Evolutionary conservation across 2,888 invertebrate genomes (phyloP).

Genomic region (Miltochrista miniata): DNA sequence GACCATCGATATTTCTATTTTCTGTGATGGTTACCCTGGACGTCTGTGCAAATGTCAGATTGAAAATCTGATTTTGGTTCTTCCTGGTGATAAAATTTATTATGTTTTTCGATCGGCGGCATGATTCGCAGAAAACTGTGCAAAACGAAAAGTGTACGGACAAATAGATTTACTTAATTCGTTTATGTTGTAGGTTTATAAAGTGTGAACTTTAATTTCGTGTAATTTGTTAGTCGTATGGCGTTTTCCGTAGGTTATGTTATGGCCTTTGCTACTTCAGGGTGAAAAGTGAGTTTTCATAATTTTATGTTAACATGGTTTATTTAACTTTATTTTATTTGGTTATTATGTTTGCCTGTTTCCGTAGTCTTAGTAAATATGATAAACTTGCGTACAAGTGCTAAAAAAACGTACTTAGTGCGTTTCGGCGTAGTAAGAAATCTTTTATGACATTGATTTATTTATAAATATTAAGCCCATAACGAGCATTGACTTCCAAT

Average conservation of each 20-base stretch:
- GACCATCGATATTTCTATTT: slow-evolving; percentile 3
- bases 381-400: not conserved
- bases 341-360: not conserved
- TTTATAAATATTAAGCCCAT: no score
- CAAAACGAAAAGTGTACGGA: slow-evolving; percentile 10
- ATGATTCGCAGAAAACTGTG: slow-evolving; percentile 40
- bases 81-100: slow-evolving; percentile 44
- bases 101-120: slow-evolving; percentile 40
- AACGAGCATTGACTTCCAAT: no score
- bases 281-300: slow-evolving; percentile 62
- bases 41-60: no score
- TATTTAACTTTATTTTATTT: slow-evolving; percentile 8
- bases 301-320: no score
- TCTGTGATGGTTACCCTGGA: no score
- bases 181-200: slow-evolving; percentile 13
- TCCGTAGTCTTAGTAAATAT: not conserved
- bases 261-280: slow-evolving; percentile 58
- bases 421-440: not conserved
- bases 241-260: slow-evolving; percentile 67
- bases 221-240: slow-evolving; percentile 37
- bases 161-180: slow-evolving; percentile 20
- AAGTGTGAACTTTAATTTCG: slow-evolving; percentile 16
- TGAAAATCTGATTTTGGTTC: slow-evolving; percentile 37
- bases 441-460: not conserved
- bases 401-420: not conserved